A percentile compares a stretch with the other conserved stretches of the same genome.
Evolutionary conservation across 2,113 vertebrate species (phyloP).

Genomic region (Xiphophorus couchianus): DNA sequence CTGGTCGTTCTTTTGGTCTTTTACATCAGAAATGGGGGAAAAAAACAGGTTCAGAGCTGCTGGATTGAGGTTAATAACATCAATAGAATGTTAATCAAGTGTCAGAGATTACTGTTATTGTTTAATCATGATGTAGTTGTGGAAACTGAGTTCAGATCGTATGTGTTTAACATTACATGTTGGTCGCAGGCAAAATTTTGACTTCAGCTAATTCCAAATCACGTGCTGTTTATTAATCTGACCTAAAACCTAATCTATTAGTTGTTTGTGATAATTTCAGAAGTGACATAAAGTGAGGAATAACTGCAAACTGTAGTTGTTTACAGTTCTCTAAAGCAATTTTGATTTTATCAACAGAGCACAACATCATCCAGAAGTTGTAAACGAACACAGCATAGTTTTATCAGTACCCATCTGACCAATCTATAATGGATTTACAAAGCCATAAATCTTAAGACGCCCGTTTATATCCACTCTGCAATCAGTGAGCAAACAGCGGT

Average conservation of each 20-base stretch:
- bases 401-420: slow-evolving; percentile 11
- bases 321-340: background rate
- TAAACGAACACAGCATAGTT: slow-evolving; percentile 17
- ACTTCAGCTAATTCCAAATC: slow-evolving; percentile 15
- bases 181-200: background rate
- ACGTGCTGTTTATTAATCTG: background rate
- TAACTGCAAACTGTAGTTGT: background rate
- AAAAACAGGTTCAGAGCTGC: background rate
- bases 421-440: background rate
- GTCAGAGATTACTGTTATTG: background rate
- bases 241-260: background rate
- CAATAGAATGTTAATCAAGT: background rate
- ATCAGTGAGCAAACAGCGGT: slow-evolving; percentile 37
- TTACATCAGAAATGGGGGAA: background rate
- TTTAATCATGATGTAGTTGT: background rate
- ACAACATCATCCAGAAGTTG: background rate
- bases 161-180: background rate
- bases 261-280: background rate
- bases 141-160: no score
- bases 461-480: slow-evolving; percentile 1
- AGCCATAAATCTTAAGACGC: slow-evolving; percentile 12
- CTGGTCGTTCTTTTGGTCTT: background rate
- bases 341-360: background rate
- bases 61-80: background rate
- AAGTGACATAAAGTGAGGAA: background rate